These are phyloP conservation scores for Dynastes tityus DNA, from an alignment of 2,888 invertebrate genomes.

Conservation along the genomic window DNA sequence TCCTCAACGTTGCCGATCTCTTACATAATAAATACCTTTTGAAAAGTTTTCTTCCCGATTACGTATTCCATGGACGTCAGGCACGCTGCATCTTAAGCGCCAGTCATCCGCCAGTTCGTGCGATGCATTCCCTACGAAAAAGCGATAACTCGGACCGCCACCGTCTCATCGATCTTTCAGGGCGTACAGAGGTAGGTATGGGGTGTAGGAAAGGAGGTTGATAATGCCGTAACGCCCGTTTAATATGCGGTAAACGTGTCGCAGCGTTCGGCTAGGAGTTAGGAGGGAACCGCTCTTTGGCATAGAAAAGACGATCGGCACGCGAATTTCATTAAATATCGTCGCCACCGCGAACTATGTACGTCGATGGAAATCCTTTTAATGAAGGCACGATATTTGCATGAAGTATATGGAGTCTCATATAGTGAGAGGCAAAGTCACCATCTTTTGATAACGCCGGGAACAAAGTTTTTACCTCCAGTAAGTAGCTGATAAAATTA, in stretches of 20 bases:
- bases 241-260: slow-evolving; percentile 4
- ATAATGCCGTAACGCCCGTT: not conserved
- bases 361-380: not conserved
- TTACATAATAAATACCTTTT: not conserved
- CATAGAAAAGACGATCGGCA: slow-evolving; percentile 10
- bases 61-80: not conserved
- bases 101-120: slow-evolving; percentile 1
- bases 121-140: not conserved
- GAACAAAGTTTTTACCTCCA: not conserved
- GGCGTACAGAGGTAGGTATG: not conserved
- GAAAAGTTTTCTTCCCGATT: not conserved
- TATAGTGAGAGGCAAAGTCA: not conserved
- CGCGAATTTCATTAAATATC: slow-evolving; percentile 24
- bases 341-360: not conserved
- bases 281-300: not conserved
- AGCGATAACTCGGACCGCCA: no score
- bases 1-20: not conserved
- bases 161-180: no score
- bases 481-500: no score
- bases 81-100: not conserved
- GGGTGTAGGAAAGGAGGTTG: not conserved
- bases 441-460: not conserved
- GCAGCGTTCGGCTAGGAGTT: not conserved
- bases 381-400: not conserved
- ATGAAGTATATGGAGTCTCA: not conserved